phyloP scores from a whole-genome alignment of 2,888 invertebrate species.

The Spialia ferax region DNA sequence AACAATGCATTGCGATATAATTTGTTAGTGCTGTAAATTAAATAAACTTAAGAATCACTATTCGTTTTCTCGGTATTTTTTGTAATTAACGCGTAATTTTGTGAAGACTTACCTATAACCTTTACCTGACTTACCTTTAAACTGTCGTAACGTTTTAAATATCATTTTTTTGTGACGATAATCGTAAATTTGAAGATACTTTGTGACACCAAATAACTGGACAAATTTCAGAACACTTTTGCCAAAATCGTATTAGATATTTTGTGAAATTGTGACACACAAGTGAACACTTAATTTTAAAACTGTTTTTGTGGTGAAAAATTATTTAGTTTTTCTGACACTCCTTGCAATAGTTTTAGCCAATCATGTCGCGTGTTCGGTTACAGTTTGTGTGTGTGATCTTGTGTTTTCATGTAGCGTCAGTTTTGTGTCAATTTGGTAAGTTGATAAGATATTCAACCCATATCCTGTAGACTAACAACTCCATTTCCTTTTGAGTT shows the following conservation, averaged over 20 bases:
- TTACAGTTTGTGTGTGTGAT: neutral
- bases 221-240: too few species aligned
- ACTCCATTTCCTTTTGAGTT: neutral
- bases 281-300: too few species aligned
- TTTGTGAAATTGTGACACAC: too few species aligned
- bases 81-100: too few species aligned
- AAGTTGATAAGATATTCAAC: neutral
- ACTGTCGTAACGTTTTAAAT: too few species aligned
- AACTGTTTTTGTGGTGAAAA: neutral
- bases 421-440: constrained; percentile 1
- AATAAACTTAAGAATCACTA: neutral
- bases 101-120: too few species aligned
- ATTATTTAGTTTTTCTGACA: neutral
- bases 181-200: neutral
- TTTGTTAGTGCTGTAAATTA: neutral
- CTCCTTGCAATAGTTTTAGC: neutral
- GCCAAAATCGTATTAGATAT: too few species aligned
- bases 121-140: too few species aligned
- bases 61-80: too few species aligned
- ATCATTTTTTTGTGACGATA: too few species aligned
- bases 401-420: neutral
- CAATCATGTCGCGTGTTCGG: neutral
- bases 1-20: neutral
- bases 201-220: too few species aligned
- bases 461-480: neutral